These are phyloP conservation scores for Coregonus sp. DNA, from an alignment of 2,797 vertebrate species.

Conservation along the genomic window DNA sequence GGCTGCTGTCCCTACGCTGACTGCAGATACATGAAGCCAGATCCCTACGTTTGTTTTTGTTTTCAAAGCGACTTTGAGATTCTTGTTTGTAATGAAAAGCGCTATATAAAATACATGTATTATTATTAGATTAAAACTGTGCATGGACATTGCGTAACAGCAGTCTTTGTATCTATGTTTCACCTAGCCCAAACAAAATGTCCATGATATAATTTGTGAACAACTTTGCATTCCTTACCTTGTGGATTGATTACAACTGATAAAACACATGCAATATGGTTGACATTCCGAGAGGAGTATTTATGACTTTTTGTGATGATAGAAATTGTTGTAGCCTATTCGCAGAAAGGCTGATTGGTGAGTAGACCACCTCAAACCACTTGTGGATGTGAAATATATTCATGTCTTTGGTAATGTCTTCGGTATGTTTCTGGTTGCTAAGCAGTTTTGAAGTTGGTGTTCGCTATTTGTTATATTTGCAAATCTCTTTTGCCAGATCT, in stretches of 20 bases:
- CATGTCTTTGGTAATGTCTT: too few relatives aligned
- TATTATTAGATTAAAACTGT: background rate
- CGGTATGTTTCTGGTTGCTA: too few relatives aligned
- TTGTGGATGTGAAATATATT: too few relatives aligned
- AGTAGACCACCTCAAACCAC: background rate
- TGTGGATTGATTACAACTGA: slow-evolving; percentile 30
- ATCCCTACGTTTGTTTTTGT: too few relatives aligned
- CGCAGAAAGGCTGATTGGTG: background rate
- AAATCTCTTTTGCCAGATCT: too few relatives aligned
- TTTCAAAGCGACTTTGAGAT: too few relatives aligned
- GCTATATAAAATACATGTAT: too few relatives aligned
- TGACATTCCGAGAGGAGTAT: slow-evolving; percentile 30
- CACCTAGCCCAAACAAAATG: background rate
- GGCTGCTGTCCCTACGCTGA: background rate
- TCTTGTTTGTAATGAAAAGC: too few relatives aligned
- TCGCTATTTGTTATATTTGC: too few relatives aligned
- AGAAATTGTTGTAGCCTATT: background rate
- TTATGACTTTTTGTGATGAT: slow-evolving; percentile 22
- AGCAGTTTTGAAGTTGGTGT: too few relatives aligned
- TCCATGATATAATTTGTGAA: background rate
- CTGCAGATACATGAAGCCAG: background rate
- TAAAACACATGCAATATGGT: slow-evolving; percentile 29
- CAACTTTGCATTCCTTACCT: background rate
- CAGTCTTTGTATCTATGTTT: background rate
- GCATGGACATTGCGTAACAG: background rate